Percentiles rank a stretch among this genome's conserved stretches.
Evolutionary conservation across 1,140 invertebrate species (phyloP).

Genomic region (Atta colombica): DNA sequence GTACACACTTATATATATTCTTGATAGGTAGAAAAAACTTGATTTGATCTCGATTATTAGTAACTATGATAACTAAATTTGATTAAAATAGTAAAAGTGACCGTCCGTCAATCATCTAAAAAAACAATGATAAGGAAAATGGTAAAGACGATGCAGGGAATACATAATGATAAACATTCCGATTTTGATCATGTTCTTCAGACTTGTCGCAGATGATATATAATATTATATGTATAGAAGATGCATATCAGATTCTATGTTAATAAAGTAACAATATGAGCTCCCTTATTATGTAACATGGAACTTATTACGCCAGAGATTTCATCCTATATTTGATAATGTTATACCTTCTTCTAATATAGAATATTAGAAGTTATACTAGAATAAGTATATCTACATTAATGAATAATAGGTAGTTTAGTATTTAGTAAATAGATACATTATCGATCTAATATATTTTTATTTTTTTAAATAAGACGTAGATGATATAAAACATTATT

Average conservation of each 20-base stretch:
- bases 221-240: not conserved
- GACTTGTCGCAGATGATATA: not conserved
- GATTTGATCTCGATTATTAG: not conserved
- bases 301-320: not conserved
- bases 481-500: not conserved
- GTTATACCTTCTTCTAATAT: not conserved
- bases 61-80: not conserved
- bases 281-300: not conserved
- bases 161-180: not conserved
- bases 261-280: conserved; percentile 2
- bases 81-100: not conserved
- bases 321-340: conserved; percentile 5
- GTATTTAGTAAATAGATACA: not conserved
- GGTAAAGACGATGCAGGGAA: not conserved
- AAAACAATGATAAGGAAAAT: not conserved
- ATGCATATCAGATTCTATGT: not conserved
- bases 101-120: not conserved
- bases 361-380: not conserved
- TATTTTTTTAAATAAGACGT: conserved; percentile 14
- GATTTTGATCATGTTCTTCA: not conserved
- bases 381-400: not conserved
- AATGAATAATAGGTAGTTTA: no score
- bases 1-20: not conserved
- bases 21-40: not conserved
- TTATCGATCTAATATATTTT: not conserved